Base-by-base conservation (phyloP, 2,797 vertebrate genomes). In the Parotocinclus haroldoi region DNA sequence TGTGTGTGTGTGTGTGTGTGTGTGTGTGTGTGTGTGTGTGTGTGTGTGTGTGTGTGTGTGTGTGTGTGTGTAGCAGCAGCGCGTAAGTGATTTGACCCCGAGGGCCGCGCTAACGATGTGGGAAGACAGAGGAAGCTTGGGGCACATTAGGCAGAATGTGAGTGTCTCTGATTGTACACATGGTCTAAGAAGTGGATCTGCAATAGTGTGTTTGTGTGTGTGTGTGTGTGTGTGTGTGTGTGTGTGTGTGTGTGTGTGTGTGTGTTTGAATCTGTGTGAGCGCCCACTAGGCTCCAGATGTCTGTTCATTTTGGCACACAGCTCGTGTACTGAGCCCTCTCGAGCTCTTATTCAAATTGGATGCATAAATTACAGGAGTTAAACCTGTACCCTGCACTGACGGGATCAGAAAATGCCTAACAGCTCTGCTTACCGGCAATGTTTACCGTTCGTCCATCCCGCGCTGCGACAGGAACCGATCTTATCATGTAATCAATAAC, bases 341-440 rank as follows among this genome's bases (percentile, higher is more conserved):
- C 42, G 76, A 79, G 81, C 75, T 80, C 77, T 83, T 81, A 79
- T 83, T 84, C 75, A 81, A 83, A 86, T 65, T 73, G 56, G 80
- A 85, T 76, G 78, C 82, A 83, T 84, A 82, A 85, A 86, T 86
- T 77, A 78, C 68, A 8, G 13, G 53, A 74, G 68, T 76, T 73
- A 81, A 80, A 70, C 18, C 16, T 53, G 66, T n/a, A 13, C 53
- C 44, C 27, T 38, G 10, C 16, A 36, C 36, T 18, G 51, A 19
- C 19, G 42, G 69, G 17, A 69, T 75, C 57, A 63, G 72, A 75
- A 82, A 62, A 66, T 59, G 50, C 49, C 18, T 0, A 65, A 55
- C 10, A 14, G 66, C 54, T 69, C 6, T 66, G 45, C 58, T 68
- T 60, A 54, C 36, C 63, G 18, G 53, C 40, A 18, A 52, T 71